Percentiles rank a stretch among this genome's conserved stretches.
These are phyloP conservation scores for Lontra canadensis DNA, from an alignment of 2,113 vertebrate genomes.

Conservation along the genomic window DNA sequence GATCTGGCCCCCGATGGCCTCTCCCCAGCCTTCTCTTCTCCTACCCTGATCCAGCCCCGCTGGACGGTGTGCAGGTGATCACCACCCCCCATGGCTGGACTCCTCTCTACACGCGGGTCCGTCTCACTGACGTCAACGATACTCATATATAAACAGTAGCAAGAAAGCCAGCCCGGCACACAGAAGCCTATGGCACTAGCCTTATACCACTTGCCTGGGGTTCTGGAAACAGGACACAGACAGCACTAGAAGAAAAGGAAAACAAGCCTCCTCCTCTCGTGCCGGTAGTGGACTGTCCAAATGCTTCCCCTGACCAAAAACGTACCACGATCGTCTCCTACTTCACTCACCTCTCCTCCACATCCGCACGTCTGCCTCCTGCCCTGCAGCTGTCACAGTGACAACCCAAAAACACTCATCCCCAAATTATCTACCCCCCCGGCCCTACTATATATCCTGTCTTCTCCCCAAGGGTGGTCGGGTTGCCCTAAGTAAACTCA, in stretches of 20 bases:
- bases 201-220: background rate
- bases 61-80: background rate
- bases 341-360: background rate
- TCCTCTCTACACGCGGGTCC: background rate
- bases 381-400: rapidly evolving
- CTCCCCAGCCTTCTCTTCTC: background rate
- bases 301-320: background rate
- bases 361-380: background rate
- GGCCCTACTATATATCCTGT: too few relatives aligned
- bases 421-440: background rate
- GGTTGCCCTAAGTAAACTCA: background rate
- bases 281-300: background rate
- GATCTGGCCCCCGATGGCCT: background rate
- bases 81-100: rapidly evolving
- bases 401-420: background rate
- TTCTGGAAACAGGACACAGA: background rate
- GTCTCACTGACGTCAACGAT: background rate
- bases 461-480: background rate
- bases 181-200: background rate
- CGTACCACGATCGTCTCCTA: rapidly evolving
- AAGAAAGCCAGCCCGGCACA: background rate
- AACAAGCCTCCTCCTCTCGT: background rate
- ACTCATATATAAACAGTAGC: rapidly evolving
- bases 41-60: background rate
- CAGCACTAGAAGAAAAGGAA: background rate